A percentile compares a stretch with the other conserved stretches of the same genome.
These are phyloP conservation scores for Heliconius himera DNA, from an alignment of 1,140 invertebrate species.

Conservation along the genomic window DNA sequence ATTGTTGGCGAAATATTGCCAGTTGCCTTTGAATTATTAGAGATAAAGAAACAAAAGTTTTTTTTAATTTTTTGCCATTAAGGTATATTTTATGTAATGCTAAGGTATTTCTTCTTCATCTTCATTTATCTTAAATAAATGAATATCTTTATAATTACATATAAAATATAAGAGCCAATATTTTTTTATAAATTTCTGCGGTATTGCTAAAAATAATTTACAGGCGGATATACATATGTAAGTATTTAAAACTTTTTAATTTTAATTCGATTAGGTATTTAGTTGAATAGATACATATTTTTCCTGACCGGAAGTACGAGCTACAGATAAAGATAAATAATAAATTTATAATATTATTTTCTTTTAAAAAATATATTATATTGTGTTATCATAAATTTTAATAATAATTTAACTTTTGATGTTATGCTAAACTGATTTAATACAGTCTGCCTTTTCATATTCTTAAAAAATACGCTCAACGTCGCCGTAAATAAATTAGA, in stretches of 20 bases:
- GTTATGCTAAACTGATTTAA: neutral
- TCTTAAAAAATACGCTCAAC: conserved; percentile 15
- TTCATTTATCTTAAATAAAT: no score
- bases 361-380: neutral
- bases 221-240: neutral
- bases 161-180: neutral
- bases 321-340: neutral
- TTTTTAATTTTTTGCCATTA: no score
- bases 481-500: conserved; percentile 40
- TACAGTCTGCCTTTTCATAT: neutral
- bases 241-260: neutral
- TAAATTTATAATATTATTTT: neutral
- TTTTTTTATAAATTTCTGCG: neutral
- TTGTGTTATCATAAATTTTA: neutral
- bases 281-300: no score
- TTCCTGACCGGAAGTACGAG: neutral
- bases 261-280: neutral
- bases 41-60: no score
- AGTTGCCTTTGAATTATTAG: no score
- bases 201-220: neutral
- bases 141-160: no score
- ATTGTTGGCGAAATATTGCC: no score
- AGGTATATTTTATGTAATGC: no score
- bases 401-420: neutral
- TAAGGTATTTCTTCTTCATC: no score